These are phyloP conservation scores for Natator depressus DNA, from an alignment of 2,113 vertebrate species.

Conservation along the genomic window DNA sequence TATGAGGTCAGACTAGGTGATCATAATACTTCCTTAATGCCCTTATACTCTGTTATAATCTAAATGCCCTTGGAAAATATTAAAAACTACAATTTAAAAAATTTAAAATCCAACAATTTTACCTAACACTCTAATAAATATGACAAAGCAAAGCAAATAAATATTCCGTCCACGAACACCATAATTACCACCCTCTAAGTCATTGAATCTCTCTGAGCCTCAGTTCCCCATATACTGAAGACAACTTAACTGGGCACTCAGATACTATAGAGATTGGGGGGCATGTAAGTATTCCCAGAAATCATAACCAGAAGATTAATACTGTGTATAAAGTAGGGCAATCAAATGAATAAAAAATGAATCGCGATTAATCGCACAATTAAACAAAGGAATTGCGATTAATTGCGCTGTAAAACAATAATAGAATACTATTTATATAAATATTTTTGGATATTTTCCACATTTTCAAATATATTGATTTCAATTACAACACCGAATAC, in stretches of 20 bases:
- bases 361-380: too few species aligned
- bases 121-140: background rate
- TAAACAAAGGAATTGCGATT: too few species aligned
- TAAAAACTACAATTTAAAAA: background rate
- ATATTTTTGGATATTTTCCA: too few species aligned
- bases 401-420: too few species aligned
- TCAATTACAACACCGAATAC: too few species aligned
- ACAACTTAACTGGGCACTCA: background rate
- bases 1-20: background rate
- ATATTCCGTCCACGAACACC: background rate
- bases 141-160: background rate
- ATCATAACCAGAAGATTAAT: background rate
- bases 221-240: background rate
- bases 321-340: background rate
- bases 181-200: too few species aligned
- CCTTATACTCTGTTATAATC: background rate
- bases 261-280: background rate
- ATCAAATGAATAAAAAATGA: too few species aligned
- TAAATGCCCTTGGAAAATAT: background rate
- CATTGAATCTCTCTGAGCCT: background rate
- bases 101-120: background rate
- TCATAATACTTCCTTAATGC: background rate
- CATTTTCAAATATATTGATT: too few species aligned
- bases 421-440: too few species aligned
- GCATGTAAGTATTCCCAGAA: background rate